phyloP scores from a whole-genome alignment of 2,888 invertebrate species.

The Stenotaenia linearis region DNA sequence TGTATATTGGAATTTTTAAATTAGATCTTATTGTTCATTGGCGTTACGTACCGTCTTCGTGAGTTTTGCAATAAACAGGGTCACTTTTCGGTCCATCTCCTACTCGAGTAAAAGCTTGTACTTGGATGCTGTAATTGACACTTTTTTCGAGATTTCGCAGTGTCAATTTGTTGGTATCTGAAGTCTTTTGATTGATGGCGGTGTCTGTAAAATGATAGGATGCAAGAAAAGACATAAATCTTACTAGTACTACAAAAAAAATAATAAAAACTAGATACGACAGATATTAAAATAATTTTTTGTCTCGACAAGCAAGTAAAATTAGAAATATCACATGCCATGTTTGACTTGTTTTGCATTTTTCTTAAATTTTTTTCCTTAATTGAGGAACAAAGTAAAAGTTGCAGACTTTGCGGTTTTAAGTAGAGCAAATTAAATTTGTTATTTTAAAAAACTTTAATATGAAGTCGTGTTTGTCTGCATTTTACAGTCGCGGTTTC shows the following conservation, averaged over 20 bases:
- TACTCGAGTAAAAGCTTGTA: slow-evolving; percentile 87
- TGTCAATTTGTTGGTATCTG: slow-evolving; percentile 28
- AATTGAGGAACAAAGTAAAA: too few relatives aligned
- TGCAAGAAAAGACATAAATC: not conserved
- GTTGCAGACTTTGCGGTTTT: not conserved
- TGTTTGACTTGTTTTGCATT: not conserved
- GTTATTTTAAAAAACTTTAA: not conserved
- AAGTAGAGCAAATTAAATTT: not conserved
- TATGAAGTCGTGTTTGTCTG: not conserved
- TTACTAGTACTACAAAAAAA: not conserved
- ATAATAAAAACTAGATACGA: not conserved
- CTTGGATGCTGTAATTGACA: slow-evolving; percentile 96
- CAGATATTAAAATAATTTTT: not conserved
- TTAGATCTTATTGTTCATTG: too few relatives aligned
- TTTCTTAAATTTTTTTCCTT: too few relatives aligned
- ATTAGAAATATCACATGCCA: not conserved
- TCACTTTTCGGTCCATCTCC: slow-evolving; percentile 87
- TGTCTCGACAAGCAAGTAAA: not conserved
- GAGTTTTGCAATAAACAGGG: slow-evolving; percentile 86
- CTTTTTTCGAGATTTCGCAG: slow-evolving; percentile 89
- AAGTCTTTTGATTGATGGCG: not conserved
- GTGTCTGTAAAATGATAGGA: slow-evolving; percentile 12
- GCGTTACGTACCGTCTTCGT: slow-evolving; percentile 95
- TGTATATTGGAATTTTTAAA: too few relatives aligned
- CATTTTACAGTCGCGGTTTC: not conserved